A percentile compares a stretch with the other conserved stretches of the same genome.
These are phyloP conservation scores for Sylvia borin DNA, from an alignment of 2,797 vertebrate species.

Conservation along the genomic window DNA sequence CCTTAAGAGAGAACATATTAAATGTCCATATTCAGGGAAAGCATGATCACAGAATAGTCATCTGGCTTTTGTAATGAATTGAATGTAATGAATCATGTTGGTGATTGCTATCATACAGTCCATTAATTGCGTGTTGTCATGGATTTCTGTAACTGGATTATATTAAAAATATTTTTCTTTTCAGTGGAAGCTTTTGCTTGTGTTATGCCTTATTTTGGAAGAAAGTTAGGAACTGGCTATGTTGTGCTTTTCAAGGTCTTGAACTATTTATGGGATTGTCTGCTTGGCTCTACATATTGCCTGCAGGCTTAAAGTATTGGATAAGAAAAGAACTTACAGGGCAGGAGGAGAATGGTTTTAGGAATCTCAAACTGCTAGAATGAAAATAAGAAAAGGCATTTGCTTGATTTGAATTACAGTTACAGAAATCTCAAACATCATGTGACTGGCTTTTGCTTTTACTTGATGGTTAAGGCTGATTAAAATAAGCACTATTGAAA, in stretches of 20 bases:
- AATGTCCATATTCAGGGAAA: neutral
- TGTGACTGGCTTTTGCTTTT: neutral
- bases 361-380: neutral
- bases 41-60: neutral
- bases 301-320: neutral
- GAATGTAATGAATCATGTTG: neutral
- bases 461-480: neutral
- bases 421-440: neutral
- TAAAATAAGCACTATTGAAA: neutral
- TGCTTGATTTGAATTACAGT: slow-evolving; percentile 1
- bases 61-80: neutral
- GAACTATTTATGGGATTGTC: slow-evolving; percentile 10
- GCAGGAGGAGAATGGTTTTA: neutral
- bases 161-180: slow-evolving; percentile 23
- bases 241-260: neutral
- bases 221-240: neutral
- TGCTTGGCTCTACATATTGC: neutral
- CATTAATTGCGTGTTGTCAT: neutral
- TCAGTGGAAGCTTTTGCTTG: neutral
- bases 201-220: slow-evolving; percentile 29
- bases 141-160: neutral
- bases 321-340: neutral
- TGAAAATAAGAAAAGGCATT: slow-evolving; percentile 1
- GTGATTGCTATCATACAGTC: neutral
- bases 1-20: neutral